These are phyloP conservation scores for Latheticus oryzae DNA, from an alignment of 2,888 invertebrate species.

Conservation along the genomic window DNA sequence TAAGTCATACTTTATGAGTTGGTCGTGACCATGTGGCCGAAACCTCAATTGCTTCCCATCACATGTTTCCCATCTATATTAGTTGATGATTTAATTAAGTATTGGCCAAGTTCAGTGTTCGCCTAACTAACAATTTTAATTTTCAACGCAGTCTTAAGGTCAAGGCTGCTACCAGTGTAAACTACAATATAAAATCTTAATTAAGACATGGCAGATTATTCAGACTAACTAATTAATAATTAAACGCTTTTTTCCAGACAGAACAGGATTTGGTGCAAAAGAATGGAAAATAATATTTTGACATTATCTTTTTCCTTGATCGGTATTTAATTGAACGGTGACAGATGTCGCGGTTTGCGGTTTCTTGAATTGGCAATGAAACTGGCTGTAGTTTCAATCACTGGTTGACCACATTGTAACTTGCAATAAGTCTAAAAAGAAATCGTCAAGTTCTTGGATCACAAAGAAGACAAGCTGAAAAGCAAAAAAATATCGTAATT, in stretches of 20 bases:
- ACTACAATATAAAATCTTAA: constrained; percentile 22
- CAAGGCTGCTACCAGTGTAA: constrained; percentile 25
- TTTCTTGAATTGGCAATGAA: constrained; percentile 22
- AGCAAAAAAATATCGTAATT: too few species aligned
- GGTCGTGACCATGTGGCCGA: too few species aligned
- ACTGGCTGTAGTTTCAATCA: constrained; percentile 24
- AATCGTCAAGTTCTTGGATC: too few species aligned
- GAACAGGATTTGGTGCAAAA: background rate
- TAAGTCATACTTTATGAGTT: too few species aligned
- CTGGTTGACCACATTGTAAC: constrained; percentile 9
- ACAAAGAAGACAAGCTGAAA: too few species aligned
- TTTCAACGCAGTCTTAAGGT: constrained; percentile 24
- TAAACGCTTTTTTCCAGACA: constrained; percentile 14
- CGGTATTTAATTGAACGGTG: constrained; percentile 21
- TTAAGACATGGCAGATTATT: constrained; percentile 27
- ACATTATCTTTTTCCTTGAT: constrained; percentile 16
- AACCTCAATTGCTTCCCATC: background rate
- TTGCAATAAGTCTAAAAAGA: too few species aligned
- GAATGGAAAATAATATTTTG: constrained; percentile 1
- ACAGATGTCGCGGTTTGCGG: constrained; percentile 26
- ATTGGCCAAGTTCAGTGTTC: constrained; percentile 26
- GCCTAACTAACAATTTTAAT: constrained; percentile 32
- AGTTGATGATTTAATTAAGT: constrained; percentile 20
- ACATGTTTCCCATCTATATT: constrained; percentile 12
- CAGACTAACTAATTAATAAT: constrained; percentile 5